Evolutionary conservation across 2,797 vertebrate species (phyloP).

Genomic region (Graptemys geographica): DNA sequence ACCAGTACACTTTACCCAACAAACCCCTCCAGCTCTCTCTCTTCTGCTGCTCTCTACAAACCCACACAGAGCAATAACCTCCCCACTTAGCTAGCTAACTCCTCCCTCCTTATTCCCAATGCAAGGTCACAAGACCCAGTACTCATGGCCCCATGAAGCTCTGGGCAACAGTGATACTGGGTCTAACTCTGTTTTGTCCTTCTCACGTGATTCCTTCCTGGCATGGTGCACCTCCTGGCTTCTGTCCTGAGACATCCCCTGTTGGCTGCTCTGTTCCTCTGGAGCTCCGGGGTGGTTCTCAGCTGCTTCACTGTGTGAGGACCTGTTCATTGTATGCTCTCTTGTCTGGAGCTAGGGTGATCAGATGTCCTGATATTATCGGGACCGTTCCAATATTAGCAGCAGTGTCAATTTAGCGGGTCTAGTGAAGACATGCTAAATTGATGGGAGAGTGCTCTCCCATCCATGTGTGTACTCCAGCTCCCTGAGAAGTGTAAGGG

Average conservation of each 20-base stretch:
- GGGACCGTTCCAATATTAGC: no score
- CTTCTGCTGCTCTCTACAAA: background rate
- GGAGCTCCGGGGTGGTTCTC: background rate
- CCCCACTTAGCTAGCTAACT: background rate
- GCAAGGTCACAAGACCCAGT: background rate
- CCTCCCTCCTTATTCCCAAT: background rate
- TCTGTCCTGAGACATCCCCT: background rate
- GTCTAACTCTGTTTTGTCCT: background rate
- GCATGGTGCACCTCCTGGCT: background rate
- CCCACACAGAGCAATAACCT: background rate
- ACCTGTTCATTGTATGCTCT: background rate
- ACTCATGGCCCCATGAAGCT: background rate
- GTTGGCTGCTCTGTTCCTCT: background rate
- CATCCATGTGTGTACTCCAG: no score
- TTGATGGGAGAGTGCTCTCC: no score
- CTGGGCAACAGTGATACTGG: background rate
- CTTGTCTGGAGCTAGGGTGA: background rate
- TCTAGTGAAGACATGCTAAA: no score
- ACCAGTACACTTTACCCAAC: background rate
- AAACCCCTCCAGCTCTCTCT: background rate
- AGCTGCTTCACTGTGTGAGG: background rate
- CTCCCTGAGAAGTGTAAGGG: no score
- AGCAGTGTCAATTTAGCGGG: no score
- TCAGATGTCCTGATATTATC: no score
- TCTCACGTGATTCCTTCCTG: background rate